These are phyloP conservation scores for Miichthys miiuy DNA, from an alignment of 2,797 vertebrate genomes.

Conservation along the genomic window DNA sequence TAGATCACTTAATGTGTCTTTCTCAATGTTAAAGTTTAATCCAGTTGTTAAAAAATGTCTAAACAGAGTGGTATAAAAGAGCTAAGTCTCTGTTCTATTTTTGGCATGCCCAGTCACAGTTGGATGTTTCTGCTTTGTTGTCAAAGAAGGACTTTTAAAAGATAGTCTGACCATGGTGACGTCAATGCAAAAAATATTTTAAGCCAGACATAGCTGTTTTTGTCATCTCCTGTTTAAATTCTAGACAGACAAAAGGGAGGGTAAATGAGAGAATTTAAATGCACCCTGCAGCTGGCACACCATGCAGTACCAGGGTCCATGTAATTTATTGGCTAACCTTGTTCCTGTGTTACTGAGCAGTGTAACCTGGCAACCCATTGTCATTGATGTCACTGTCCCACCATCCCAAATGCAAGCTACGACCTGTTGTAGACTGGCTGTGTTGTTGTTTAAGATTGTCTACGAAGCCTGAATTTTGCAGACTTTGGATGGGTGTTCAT, in stretches of 20 bases:
- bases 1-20: constrained; percentile 18
- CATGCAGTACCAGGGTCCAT: constrained; percentile 45
- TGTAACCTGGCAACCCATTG: constrained; percentile 62
- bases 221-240: constrained; percentile 36
- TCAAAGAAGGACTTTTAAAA: constrained; percentile 25
- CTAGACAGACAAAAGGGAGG: constrained; percentile 28
- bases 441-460: constrained; percentile 16
- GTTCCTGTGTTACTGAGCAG: constrained; percentile 77
- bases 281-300: constrained; percentile 27
- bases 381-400: constrained; percentile 41
- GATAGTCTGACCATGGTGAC: constrained; percentile 33
- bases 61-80: not conserved
- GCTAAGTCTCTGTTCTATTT: constrained; percentile 20
- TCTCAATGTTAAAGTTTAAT: constrained; percentile 30
- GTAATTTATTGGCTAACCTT: constrained; percentile 74
- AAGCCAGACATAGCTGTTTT: constrained; percentile 31
- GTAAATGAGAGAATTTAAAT: constrained; percentile 52
- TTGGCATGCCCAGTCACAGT: constrained; percentile 13
- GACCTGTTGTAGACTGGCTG: constrained; percentile 5
- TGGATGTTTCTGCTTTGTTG: constrained; percentile 28
- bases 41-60: constrained; percentile 17
- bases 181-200: constrained; percentile 56
- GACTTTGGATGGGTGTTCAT: not conserved
- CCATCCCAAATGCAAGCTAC: constrained; percentile 18
- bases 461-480: constrained; percentile 1